Evolutionary conservation across 2,888 invertebrate genomes (phyloP), one percentile per base, ranked within the genome.

Genomic region (Melieria omissa): DNA sequence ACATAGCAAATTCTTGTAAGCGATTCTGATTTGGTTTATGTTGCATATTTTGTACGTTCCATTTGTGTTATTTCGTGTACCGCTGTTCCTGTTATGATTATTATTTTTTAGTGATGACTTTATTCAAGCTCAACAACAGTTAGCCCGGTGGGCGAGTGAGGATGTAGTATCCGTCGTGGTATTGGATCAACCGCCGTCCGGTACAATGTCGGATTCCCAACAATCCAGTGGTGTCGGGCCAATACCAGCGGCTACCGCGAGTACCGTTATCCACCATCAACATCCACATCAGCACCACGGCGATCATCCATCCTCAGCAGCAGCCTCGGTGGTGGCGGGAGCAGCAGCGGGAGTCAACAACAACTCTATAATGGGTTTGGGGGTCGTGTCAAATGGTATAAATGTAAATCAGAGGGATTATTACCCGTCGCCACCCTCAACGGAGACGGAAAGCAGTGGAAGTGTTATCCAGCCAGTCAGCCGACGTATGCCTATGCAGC

Each of bases 71-170:
- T 84, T 86, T 84, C 84, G 89, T 86, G 85, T 89, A 90, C 88
- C 89, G 90, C 91, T 86, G 91, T 90, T 88, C 87, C 91, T 90
- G 89, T 91, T 91, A 91, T 90, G 90, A 91, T 92, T 92, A 91
- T 92, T 93, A 92, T 93, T 93, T 94, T 94, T 92, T 94, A 95
- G 95, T 94, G 95, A 94, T 94, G 94, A 94, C 92, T 95, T 95
- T 94, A 94, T 95, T 94, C 94, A 95, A 94, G 95, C 95, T 94
- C 95, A 94, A 93, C 95, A 93, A 93, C 94, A 93, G 92, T 92
- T 94, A 93, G 95, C 93, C 93, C 94, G 93, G 91, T 95, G 95
- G 94, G 95, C 94, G 91, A 95, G 94, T 93, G 94, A 95, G 90
- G 94, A 94, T 89, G 90, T 90, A 88, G 90, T 91, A 88, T 89